Evolutionary conservation across 92 coral and sea anemone species (phyloP).

Genomic region (Muricea muricata): DNA sequence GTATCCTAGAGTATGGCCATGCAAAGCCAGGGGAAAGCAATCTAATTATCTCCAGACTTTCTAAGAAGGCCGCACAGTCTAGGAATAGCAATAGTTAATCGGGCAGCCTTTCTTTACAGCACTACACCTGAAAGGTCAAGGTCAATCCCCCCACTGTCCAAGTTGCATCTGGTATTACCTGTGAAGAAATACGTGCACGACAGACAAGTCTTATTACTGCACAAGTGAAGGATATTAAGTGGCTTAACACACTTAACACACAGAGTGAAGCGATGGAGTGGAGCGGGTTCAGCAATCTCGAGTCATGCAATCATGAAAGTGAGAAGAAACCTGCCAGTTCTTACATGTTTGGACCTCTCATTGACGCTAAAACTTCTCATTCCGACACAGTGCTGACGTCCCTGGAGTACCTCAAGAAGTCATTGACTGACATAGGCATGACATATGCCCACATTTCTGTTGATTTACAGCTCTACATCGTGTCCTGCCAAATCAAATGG

Average conservation of each 20-base stretch:
- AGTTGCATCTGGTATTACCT: slow-evolving; percentile 1
- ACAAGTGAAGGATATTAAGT: slow-evolving; percentile 16
- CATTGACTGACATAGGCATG: slow-evolving; percentile 23
- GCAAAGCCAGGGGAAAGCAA: slow-evolving; percentile 25
- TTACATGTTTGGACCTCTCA: slow-evolving; percentile 25
- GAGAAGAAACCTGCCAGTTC: background rate
- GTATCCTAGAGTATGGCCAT: slow-evolving; percentile 25
- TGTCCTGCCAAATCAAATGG: slow-evolving; percentile 11
- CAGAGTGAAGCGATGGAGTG: slow-evolving; percentile 12
- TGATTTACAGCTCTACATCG: slow-evolving; percentile 1
- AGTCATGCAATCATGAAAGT: background rate
- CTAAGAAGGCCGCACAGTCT: slow-evolving; percentile 17
- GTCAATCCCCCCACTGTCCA: slow-evolving; percentile 3
- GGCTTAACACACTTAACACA: slow-evolving; percentile 20
- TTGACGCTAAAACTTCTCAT: too few relatives aligned
- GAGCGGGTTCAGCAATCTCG: slow-evolving; percentile 24
- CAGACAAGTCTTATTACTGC: slow-evolving; percentile 7
- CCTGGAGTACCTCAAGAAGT: slow-evolving; percentile 8
- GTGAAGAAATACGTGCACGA: background rate
- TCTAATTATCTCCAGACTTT: slow-evolving; percentile 15
- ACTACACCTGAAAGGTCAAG: slow-evolving; percentile 16
- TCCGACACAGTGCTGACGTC: slow-evolving; percentile 7
- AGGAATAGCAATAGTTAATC: background rate
- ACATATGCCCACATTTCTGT: slow-evolving; percentile 9
- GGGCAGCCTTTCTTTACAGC: slow-evolving; percentile 21